These are phyloP conservation scores for Calyptommatus sinebrachiatus DNA, from an alignment of 2,113 vertebrate species.

Conservation along the genomic window DNA sequence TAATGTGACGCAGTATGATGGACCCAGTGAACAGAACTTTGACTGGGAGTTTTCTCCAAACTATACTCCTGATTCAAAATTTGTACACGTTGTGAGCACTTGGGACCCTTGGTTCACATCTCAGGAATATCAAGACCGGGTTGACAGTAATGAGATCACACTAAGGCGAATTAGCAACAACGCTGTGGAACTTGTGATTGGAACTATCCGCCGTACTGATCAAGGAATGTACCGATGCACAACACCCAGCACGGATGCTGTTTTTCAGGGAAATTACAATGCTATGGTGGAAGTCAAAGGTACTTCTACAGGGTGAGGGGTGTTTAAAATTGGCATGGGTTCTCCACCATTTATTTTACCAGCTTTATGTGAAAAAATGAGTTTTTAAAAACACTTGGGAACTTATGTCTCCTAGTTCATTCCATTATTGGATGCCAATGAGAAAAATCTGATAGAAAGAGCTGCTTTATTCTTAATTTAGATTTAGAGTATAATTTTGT, in stretches of 20 bases:
- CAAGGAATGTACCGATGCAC: conserved; percentile 84
- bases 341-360: neutral
- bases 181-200: conserved; percentile 83
- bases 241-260: conserved; percentile 90
- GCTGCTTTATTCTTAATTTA: no score
- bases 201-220: conserved; percentile 73
- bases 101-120: conserved; percentile 82
- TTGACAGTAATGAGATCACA: conserved; percentile 74
- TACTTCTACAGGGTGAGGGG: conserved; percentile 66
- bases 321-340: conserved; percentile 24
- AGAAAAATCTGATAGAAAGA: no score
- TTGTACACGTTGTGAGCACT: conserved; percentile 82
- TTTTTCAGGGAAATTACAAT: conserved; percentile 86
- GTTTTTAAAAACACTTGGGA: no score
- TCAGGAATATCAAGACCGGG: conserved; percentile 70
- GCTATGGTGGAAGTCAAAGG: conserved; percentile 86
- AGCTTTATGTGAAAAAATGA: neutral
- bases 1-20: conserved; percentile 84
- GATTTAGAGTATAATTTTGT: no score
- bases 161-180: conserved; percentile 76
- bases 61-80: neutral
- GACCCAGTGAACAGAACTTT: conserved; percentile 91
- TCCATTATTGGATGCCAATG: no score
- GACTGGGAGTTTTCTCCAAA: conserved; percentile 82
- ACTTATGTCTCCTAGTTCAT: no score